Conservation (phyloP, 2,113 vertebrate species). For the Pachypanchax playfairii region DNA sequence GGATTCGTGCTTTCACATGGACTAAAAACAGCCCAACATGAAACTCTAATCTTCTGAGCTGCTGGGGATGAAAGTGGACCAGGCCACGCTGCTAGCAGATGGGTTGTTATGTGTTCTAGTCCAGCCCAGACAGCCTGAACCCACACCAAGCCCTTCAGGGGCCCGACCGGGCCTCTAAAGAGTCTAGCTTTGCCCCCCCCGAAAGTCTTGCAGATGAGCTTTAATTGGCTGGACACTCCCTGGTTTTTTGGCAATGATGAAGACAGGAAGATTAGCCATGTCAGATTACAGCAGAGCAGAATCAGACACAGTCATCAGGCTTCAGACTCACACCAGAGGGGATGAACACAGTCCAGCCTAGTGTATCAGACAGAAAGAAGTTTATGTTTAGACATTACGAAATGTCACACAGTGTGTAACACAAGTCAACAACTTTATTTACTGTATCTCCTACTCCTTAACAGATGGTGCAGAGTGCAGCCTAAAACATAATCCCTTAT, state of each 20-base stretch:
- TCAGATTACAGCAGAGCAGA: constrained; percentile 71
- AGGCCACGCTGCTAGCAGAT: constrained; percentile 63
- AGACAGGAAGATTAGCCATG: constrained; percentile 74
- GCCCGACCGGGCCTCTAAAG: constrained; percentile 20
- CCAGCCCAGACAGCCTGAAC: constrained; percentile 64
- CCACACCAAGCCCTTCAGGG: neutral
- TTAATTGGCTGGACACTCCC: constrained; percentile 63
- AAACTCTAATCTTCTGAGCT: constrained; percentile 13
- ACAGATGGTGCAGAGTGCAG: too few relatives aligned
- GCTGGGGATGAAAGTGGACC: constrained; percentile 75
- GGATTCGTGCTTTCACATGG: too few relatives aligned
- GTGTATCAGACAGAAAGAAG: too few relatives aligned
- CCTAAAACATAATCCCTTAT: too few relatives aligned
- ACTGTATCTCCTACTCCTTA: too few relatives aligned
- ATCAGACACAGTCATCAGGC: constrained; percentile 53
- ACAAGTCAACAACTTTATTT: too few relatives aligned
- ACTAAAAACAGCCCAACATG: too few relatives aligned
- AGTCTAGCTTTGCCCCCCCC: constrained; percentile 30
- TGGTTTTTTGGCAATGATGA: too few relatives aligned
- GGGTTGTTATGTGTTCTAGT: constrained; percentile 61
- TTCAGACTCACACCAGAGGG: constrained; percentile 59
- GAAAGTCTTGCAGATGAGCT: constrained; percentile 53
- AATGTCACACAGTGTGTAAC: too few relatives aligned
- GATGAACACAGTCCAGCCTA: too few relatives aligned
- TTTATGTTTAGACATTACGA: too few relatives aligned